These are phyloP conservation scores for Dissostichus mawsoni DNA, from an alignment of 2,113 vertebrate genomes.

Conservation along the genomic window DNA sequence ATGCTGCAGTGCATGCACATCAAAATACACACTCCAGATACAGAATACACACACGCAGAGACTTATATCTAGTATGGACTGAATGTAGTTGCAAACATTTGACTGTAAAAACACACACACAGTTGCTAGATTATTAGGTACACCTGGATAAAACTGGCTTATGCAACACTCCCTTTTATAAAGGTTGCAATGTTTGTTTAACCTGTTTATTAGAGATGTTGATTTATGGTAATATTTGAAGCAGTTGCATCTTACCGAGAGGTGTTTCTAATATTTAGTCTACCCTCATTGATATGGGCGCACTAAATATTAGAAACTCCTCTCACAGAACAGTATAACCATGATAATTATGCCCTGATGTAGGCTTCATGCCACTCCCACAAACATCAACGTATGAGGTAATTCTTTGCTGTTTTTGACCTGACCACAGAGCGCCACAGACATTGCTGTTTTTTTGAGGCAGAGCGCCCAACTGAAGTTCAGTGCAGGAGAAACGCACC, in stretches of 20 bases:
- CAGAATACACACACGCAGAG: not conserved
- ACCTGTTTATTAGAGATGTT: not conserved
- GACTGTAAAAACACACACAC: not conserved
- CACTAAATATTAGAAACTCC: not conserved
- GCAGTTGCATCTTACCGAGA: not conserved
- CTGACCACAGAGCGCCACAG: slow-evolving; percentile 11
- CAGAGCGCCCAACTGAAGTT: slow-evolving; percentile 23
- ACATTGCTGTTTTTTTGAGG: slow-evolving; percentile 17
- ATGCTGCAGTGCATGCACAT: slow-evolving; percentile 14
- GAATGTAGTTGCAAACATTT: not conserved
- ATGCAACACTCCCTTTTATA: not conserved
- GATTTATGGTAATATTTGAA: not conserved
- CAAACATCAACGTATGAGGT: not conserved
- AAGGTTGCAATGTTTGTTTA: not conserved
- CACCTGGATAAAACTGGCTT: not conserved
- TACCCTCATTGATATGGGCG: not conserved
- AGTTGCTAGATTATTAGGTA: slow-evolving; percentile 1
- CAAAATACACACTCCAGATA: slow-evolving; percentile 5
- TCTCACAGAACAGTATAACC: not conserved
- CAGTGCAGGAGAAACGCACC: slow-evolving; percentile 19
- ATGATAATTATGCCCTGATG: not conserved
- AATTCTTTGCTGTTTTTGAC: not conserved
- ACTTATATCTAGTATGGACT: not conserved
- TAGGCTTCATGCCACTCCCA: not conserved
- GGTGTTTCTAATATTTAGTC: not conserved